Conservation (phyloP, 2,888 invertebrate genomes). For the Flexamia atlantica region DNA sequence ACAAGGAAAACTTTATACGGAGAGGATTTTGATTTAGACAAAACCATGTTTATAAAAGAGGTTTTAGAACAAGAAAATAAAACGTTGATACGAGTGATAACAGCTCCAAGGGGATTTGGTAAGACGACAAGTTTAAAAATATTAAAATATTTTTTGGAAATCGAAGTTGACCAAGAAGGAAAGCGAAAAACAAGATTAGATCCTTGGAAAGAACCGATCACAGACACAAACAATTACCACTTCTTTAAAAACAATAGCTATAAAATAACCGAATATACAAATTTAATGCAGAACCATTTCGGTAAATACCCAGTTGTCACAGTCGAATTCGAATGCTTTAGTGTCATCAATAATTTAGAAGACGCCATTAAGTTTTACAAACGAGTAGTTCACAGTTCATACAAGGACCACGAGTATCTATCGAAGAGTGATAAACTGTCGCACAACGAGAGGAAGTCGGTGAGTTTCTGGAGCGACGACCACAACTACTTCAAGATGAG, state of each 20-base stretch:
- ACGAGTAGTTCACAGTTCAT: neutral
- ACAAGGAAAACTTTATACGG: neutral
- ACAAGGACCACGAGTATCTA: conserved; percentile 7
- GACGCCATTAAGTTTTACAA: conserved; percentile 21
- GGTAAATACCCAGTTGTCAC: neutral
- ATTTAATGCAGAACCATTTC: neutral
- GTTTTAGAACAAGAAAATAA: neutral
- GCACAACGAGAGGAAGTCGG: neutral
- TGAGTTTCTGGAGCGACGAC: conserved; percentile 28
- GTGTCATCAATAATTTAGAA: neutral
- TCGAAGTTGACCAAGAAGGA: neutral
- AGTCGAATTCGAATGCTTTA: neutral
- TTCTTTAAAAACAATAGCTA: neutral
- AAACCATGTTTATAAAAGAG: conserved; percentile 5
- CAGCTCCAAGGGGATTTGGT: neutral
- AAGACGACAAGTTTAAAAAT: conserved; percentile 31
- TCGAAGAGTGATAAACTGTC: neutral
- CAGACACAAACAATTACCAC: neutral
- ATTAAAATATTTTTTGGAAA: neutral
- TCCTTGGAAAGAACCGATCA: neutral
- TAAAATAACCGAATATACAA: neutral
- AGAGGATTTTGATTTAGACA: neutral
- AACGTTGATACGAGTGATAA: neutral
- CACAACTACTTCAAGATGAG: conserved; percentile 3
- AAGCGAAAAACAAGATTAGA: neutral